Evolutionary conservation across 2,888 invertebrate genomes (phyloP), one percentile per base, ranked within the genome.

Genomic region (Platycheirus albimanus): DNA sequence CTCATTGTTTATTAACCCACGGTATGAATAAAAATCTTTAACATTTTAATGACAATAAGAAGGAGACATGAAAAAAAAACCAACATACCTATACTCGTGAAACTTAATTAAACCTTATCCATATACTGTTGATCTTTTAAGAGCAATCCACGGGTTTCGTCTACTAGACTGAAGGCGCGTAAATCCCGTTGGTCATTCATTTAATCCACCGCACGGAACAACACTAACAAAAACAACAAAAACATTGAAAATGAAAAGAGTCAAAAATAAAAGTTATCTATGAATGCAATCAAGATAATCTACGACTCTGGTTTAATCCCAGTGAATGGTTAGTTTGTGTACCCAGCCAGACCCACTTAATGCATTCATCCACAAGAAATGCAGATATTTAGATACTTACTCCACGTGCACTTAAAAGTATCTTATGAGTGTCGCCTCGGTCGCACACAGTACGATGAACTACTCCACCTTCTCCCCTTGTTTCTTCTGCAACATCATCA

Each of bases 371-470:
- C 78, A 64, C 72, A 30, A 69, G 78, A 78, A 74, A 78, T 83
- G 63, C 78, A 72, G 72, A 83, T 77, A 72, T 72, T 83, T 77
- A 83, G 63, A 83, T 83, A 83, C 78, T 64, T 83, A 83, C 78
- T 64, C 78, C 78, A 71, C 41, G 41, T 74, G 71, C 51, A 75
- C 63, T 80, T 66, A 45, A 70, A 54, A 63, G 33, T 81, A 72
- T 63, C 63, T 64, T 78, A 63, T 30, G 30, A 19, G 19, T 63
- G 66, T 72, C 54, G 61, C 71, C 51, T 38, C 63, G 17, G 47
- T 33, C 8, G 30, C 49, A 45, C 33, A 49, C 54, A 58, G 78
- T 69, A 33, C 74, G 67, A 83, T 77, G 76, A 77, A 81, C 81
- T 67, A 63, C 61, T 24, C 52, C 70, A 41, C 43, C 43, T 1